phyloP scores from a whole-genome alignment of 1,140 invertebrate species.

The Melitaea cinxia region DNA sequence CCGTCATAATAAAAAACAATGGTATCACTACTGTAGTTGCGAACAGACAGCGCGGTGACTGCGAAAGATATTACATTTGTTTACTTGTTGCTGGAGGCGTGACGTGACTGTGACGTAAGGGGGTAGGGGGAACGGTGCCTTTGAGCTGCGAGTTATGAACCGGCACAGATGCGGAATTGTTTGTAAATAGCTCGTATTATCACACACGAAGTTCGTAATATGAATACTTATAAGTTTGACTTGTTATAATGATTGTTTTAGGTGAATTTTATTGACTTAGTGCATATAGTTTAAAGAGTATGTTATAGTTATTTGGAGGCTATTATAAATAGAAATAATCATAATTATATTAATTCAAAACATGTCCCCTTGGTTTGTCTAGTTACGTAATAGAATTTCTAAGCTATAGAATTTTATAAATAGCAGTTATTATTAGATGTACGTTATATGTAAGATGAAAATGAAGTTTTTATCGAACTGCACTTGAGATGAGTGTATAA shows the following conservation, averaged over 20 bases:
- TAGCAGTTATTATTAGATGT: too few species aligned
- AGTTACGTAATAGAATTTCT: too few species aligned
- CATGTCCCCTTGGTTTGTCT: too few species aligned
- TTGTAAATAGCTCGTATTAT: constrained; percentile 1
- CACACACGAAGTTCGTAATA: background rate
- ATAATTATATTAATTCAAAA: too few species aligned
- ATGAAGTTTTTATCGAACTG: too few species aligned
- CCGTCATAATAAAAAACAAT: background rate
- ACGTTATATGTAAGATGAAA: too few species aligned
- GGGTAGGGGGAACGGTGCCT: background rate
- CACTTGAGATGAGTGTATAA: too few species aligned
- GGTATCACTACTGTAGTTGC: background rate
- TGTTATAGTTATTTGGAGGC: too few species aligned
- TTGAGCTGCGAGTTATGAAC: background rate
- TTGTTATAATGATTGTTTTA: background rate
- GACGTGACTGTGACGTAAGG: background rate
- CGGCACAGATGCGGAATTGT: background rate
- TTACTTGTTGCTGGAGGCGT: constrained; percentile 20
- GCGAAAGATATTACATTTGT: constrained; percentile 19
- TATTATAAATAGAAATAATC: too few species aligned
- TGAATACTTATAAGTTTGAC: background rate
- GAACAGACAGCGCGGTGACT: constrained; percentile 16
- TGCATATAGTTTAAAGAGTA: too few species aligned
- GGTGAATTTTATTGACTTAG: too few species aligned
- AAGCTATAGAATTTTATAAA: too few species aligned